These are phyloP conservation scores for Cotesia glomerata DNA, from an alignment of 1,140 invertebrate genomes.

Conservation along the genomic window DNA sequence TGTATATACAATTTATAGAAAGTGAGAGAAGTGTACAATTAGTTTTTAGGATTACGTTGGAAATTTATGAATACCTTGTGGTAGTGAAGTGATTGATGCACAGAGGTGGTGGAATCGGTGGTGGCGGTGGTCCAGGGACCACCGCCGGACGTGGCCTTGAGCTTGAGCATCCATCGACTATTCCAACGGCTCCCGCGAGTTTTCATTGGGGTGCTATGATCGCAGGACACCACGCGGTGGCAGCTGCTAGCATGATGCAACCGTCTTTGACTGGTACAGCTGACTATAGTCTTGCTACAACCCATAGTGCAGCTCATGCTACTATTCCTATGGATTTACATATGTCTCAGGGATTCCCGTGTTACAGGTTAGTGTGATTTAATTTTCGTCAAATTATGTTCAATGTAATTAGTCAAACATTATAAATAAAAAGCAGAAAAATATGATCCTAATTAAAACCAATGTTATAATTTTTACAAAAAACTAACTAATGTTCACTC, in stretches of 20 bases:
- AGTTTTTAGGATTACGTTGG: background rate
- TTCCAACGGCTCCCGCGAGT: conserved; percentile 51
- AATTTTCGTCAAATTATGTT: background rate
- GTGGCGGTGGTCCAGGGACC: conserved; percentile 50
- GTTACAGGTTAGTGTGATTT: conserved; percentile 73
- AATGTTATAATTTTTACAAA: too few relatives aligned
- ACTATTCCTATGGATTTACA: conserved; percentile 85
- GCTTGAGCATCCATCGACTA: conserved; percentile 62
- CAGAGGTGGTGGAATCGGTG: conserved; percentile 57
- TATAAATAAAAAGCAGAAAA: background rate
- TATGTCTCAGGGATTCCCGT: conserved; percentile 85
- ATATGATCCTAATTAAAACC: too few relatives aligned
- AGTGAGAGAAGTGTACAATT: background rate
- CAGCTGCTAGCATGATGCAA: conserved; percentile 70
- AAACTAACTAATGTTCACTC: too few relatives aligned
- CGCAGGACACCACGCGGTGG: conserved; percentile 61
- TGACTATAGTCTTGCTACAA: conserved; percentile 65
- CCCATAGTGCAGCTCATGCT: conserved; percentile 55
- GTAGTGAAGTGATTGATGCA: conserved; percentile 65
- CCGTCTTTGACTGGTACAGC: conserved; percentile 47
- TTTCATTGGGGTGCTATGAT: conserved; percentile 61
- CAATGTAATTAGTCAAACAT: background rate
- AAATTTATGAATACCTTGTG: conserved; percentile 37
- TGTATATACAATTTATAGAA: background rate
- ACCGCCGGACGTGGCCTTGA: conserved; percentile 62